Base-by-base conservation (phyloP, 2,888 invertebrate genomes). In the Patella ulyssiponensis region DNA sequence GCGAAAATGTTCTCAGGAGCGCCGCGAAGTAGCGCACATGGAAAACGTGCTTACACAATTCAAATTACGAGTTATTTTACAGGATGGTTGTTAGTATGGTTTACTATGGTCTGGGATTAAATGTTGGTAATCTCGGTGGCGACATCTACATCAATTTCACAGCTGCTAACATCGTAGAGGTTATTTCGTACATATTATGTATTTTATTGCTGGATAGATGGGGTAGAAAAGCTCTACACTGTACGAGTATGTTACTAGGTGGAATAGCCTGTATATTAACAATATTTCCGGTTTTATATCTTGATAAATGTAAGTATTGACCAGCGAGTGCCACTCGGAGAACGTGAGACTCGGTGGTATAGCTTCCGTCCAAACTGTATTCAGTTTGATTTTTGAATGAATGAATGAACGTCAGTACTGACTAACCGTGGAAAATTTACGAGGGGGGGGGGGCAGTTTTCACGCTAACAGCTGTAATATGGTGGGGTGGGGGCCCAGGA, bases 231-330 rank as follows among this genome's bases (percentile, higher is more conserved):
- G 79, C 81, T 52, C 82, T 86, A 7, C 86, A 87, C 53, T 84
- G 83, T 75, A 74, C 73, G 4, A 78, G 80, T 17, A 87, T 87
- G 87, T 74, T 87, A 20, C 52, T 84, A 7, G 88, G 87, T 0
- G 88, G 87, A 20, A 74, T 87, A 11, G 85, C 86, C 9, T 89
- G 88, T 78, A 94, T 96, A 64, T 90, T 94, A 3, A 96, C 96
- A 0, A 94, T 95, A 23, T 87, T 88, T 73, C 85, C 87, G 0
- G 85, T 86, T 27, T 77, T 84, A 14, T 86, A 82, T 75, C 86
- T 83, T 0, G 83, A 82, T 1, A 75, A 84, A 71, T 82, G 88
- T 87, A 44, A 44, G 44, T 44, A 44, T 44, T 44, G 44, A 44
- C 44, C 9, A 7, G 44, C 9, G 9, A 9, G 44, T 44, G 44